phyloP scores from a whole-genome alignment of 2,888 invertebrate species.

The Polymixis flavicincta region DNA sequence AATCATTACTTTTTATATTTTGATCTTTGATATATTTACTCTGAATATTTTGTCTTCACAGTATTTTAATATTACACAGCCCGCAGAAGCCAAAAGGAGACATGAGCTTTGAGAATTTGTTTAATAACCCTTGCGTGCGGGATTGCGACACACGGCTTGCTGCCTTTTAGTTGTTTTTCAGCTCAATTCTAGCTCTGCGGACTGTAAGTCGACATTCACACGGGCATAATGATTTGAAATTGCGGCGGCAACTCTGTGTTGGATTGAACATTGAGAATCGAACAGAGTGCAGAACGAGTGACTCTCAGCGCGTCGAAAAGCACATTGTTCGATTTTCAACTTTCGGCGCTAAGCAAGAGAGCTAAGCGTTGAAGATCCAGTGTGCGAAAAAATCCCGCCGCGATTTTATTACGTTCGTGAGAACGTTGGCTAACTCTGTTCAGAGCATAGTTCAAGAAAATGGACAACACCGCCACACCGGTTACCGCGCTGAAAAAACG shows the following conservation, averaged over 20 bases:
- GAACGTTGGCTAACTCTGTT: not conserved
- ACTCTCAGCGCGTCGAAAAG: no score
- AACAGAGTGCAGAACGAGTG: no score
- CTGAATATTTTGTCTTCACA: not conserved
- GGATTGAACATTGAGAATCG: no score
- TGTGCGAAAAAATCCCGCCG: no score
- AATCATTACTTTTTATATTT: not conserved
- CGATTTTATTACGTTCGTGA: no score
- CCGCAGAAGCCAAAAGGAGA: slow-evolving; percentile 4
- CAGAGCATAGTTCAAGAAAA: not conserved
- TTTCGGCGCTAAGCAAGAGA: no score
- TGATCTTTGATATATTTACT: no score
- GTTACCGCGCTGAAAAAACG: not conserved
- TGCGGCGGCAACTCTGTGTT: no score
- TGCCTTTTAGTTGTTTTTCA: not conserved
- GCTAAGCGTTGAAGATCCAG: no score
- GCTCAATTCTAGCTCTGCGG: not conserved
- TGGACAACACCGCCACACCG: not conserved
- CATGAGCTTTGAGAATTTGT: not conserved
- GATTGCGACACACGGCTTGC: not conserved
- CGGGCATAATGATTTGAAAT: no score
- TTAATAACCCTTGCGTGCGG: not conserved
- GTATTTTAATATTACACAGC: not conserved
- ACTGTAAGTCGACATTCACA: not conserved
- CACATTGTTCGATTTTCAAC: no score